phyloP scores from a whole-genome alignment of 2,113 vertebrate species.

The Neotoma lepida region DNA sequence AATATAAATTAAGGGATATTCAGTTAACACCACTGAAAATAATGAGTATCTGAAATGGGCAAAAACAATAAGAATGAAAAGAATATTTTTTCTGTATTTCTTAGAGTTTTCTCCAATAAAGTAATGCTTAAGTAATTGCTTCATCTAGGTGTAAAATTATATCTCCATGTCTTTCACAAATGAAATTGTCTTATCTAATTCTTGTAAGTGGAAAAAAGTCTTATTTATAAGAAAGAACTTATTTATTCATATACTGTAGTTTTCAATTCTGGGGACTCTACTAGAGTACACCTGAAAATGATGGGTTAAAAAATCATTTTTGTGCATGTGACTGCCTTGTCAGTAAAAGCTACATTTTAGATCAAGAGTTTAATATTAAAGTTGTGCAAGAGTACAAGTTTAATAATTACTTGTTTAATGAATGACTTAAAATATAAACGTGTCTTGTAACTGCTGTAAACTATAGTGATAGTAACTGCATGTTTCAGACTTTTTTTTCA shows the following conservation, averaged over 20 bases:
- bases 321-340: not conserved
- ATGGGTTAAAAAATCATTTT: constrained; percentile 24
- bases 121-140: constrained; percentile 29
- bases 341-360: not conserved
- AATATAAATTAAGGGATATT: not conserved
- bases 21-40: not conserved
- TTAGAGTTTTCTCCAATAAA: constrained; percentile 2
- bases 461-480: not conserved
- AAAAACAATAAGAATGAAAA: constrained; percentile 1
- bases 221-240: not conserved
- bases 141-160: not conserved
- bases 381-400: not conserved
- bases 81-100: not conserved
- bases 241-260: not conserved
- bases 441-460: not conserved
- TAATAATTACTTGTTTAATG: constrained; percentile 4
- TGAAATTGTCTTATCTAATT: not conserved
- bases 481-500: constrained; percentile 8
- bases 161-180: not conserved
- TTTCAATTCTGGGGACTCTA: not conserved
- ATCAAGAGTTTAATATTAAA: constrained; percentile 27
- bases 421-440: constrained; percentile 13
- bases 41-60: not conserved
- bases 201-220: not conserved
- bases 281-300: not conserved